Evolutionary conservation across 2,797 vertebrate genomes (phyloP), one percentile per base, ranked within the genome.

Genomic region (Natrix natrix): DNA sequence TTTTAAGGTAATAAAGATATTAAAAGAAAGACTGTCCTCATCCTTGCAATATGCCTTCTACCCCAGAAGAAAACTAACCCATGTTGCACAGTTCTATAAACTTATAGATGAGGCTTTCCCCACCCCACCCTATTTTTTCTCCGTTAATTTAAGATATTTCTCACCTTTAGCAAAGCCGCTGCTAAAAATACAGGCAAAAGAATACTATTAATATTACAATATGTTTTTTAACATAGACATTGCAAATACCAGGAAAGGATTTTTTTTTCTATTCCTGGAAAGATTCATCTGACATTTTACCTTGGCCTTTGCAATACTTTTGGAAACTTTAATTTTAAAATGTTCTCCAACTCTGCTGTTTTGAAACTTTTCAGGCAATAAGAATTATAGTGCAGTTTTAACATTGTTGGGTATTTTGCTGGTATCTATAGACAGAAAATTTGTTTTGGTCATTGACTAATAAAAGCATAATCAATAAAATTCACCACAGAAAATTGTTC

Each of bases 61-160:
- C 60, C 52, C 32, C 10, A 54, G 56, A 54, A 90, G 28, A 69
- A 37, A 74, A 55, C 12, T 37, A 54, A 66, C 17, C 52, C 28
- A 37, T 37, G 11, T 60, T 83, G 69, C 37, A 8, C 7, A 83
- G 32, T 83, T 16, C 8, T 83, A 22, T 59, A 14, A 83, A 43
- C 32, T 26, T 1, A 37, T 16, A 37, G 5, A 37, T 74, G 32
- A 0, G 32, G 6, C 69, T 37, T 5, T 2, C 1, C 10, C 4
- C 4, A 1, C 8, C 11, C 0, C 13, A 24, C 26, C n/a, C n/a
- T 37, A 37, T 8, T 69, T 74, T 20, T 3, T 0, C 24, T 11
- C 66, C 17, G 14, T 32, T 16, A 74, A 16, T 3, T 74, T 74
- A 74, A 74, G 66, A 17, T 74, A 74, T 74, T 74, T 74, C 32